Percentiles rank a stretch among this genome's conserved stretches.
phyloP scores from a whole-genome alignment of 2,888 invertebrate species.

The Acronicta psi region DNA sequence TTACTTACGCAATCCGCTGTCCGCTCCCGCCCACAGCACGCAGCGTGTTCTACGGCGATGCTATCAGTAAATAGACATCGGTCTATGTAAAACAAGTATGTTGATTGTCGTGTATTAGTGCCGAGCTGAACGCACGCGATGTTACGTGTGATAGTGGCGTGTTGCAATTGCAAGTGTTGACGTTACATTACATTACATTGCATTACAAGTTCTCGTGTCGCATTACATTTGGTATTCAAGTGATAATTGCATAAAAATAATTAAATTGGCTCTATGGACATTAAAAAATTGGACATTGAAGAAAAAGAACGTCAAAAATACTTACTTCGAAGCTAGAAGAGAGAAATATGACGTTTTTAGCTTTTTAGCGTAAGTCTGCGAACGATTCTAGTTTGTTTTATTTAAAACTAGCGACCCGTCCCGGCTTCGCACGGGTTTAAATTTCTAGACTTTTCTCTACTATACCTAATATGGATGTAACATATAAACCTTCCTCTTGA shows the following conservation, averaged over 20 bases:
- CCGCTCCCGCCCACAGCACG: slow-evolving; percentile 24
- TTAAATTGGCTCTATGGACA: too few species aligned
- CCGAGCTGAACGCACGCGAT: slow-evolving; percentile 45
- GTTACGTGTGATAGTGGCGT: slow-evolving; percentile 35
- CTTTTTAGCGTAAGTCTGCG: too few species aligned
- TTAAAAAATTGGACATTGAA: too few species aligned
- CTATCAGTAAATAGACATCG: slow-evolving; percentile 37
- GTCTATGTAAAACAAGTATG: slow-evolving; percentile 47
- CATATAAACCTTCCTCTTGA: too few species aligned
- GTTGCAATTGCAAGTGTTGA: slow-evolving; percentile 22
- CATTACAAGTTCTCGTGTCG: slow-evolving; percentile 13
- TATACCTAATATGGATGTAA: too few species aligned
- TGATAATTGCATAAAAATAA: slow-evolving; percentile 11
- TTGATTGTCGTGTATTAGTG: slow-evolving; percentile 49
- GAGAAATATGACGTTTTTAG: too few species aligned
- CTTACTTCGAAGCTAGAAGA: too few species aligned
- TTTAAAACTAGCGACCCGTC: too few species aligned
- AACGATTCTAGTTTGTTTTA: too few species aligned
- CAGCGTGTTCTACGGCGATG: slow-evolving; percentile 21
- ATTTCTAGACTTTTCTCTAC: too few species aligned
- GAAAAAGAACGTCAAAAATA: too few species aligned
- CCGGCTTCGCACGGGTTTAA: too few species aligned
- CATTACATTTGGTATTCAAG: background rate
- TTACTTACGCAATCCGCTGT: slow-evolving; percentile 32
- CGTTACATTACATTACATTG: slow-evolving; percentile 18